These are phyloP conservation scores for Chaitophorus viminalis DNA, from an alignment of 2,888 invertebrate genomes.

Conservation along the genomic window DNA sequence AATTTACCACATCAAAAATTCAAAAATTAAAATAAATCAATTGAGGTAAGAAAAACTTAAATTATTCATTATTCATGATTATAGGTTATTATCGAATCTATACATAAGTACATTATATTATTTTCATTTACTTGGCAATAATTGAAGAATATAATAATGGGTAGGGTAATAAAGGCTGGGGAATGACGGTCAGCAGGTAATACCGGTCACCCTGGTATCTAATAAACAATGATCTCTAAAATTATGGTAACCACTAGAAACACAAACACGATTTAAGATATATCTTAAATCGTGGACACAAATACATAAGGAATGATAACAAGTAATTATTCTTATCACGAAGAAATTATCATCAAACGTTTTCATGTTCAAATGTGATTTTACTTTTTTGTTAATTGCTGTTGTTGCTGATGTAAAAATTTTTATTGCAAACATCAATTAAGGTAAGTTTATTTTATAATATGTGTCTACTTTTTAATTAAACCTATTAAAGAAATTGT, in stretches of 20 bases:
- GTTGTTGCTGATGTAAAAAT: not conserved
- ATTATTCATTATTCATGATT: too few species aligned
- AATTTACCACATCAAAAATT: too few species aligned
- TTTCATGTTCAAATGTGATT: slow-evolving; percentile 13
- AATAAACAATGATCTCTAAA: not conserved
- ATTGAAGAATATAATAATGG: too few species aligned
- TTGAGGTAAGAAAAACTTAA: too few species aligned
- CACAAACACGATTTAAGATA: not conserved
- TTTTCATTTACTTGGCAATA: too few species aligned
- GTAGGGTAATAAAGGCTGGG: too few species aligned
- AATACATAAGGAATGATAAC: slow-evolving; percentile 8
- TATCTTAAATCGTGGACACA: not conserved
- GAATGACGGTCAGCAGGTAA: not conserved
- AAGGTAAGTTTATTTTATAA: slow-evolving; percentile 15
- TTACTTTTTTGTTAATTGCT: not conserved
- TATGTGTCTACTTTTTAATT: slow-evolving; percentile 9
- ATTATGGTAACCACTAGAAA: too few species aligned
- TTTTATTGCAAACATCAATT: not conserved
- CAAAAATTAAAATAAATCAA: too few species aligned
- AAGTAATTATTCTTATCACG: not conserved
- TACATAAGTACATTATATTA: too few species aligned
- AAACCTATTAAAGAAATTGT: not conserved
- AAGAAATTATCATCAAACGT: slow-evolving; percentile 6
- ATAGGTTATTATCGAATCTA: too few species aligned
- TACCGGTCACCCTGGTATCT: not conserved